Evolutionary conservation across 2,113 vertebrate genomes (phyloP).

Genomic region (Nanorana parkeri): DNA sequence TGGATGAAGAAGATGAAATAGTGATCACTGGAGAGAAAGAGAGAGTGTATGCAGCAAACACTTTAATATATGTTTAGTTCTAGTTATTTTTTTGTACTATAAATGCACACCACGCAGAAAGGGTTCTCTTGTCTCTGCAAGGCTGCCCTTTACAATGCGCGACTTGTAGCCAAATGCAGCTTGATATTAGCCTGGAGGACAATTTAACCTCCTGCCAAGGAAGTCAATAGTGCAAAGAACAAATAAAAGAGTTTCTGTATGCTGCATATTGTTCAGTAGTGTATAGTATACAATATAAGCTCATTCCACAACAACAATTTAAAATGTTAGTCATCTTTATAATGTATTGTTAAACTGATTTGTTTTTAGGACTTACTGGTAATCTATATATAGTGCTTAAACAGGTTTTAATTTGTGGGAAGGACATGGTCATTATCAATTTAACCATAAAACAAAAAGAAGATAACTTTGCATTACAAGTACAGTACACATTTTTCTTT

Average conservation of each 20-base stretch:
- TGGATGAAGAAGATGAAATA: conserved; percentile 3
- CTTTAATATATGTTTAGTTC: neutral
- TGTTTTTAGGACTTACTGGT: too few relatives aligned
- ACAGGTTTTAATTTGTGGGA: too few relatives aligned
- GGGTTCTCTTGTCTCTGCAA: neutral
- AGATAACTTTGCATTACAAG: too few relatives aligned
- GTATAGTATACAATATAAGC: too few relatives aligned
- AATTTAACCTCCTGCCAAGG: conserved; percentile 15
- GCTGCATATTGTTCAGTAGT: neutral
- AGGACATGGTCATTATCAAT: too few relatives aligned
- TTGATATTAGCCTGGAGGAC: conserved; percentile 8
- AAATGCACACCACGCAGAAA: neutral
- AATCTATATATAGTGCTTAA: too few relatives aligned
- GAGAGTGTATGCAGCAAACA: neutral
- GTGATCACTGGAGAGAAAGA: neutral
- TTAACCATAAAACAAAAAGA: too few relatives aligned
- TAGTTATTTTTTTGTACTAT: neutral
- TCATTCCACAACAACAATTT: too few relatives aligned
- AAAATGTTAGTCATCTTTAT: too few relatives aligned
- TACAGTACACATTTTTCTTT: too few relatives aligned
- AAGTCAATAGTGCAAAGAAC: neutral
- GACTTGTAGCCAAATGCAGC: conserved; percentile 5
- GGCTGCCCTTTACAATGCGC: neutral
- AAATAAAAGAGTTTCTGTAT: neutral
- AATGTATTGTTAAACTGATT: too few relatives aligned